Conservation (phyloP, 2,888 invertebrate species). For the Diadegma fenestrale region DNA sequence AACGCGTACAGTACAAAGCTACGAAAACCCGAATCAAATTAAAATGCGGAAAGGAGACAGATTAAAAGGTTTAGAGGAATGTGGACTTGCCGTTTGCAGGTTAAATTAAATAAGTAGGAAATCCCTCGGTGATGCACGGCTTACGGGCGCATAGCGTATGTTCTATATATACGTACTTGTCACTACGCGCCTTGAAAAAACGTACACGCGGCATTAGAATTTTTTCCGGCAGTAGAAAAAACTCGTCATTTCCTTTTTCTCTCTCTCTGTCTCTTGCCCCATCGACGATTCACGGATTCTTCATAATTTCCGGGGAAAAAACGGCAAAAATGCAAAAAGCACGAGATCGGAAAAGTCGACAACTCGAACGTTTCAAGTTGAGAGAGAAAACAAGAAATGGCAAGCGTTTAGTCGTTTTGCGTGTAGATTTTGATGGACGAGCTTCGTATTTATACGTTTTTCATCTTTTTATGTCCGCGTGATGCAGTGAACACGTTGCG, state of each 20-base stretch:
- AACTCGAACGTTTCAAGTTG: background rate
- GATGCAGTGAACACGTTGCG: slow-evolving; percentile 44
- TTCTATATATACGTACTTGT: slow-evolving; percentile 42
- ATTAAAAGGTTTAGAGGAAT: slow-evolving; percentile 66
- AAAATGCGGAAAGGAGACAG: slow-evolving; percentile 53
- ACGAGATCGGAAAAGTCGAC: background rate
- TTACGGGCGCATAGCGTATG: slow-evolving; percentile 13
- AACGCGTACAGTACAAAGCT: slow-evolving; percentile 54
- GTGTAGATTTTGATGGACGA: slow-evolving; percentile 51
- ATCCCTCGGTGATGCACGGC: slow-evolving; percentile 51
- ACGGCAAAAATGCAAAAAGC: background rate
- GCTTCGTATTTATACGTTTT: slow-evolving; percentile 57
- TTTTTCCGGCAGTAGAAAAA: background rate
- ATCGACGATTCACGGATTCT: slow-evolving; percentile 34
- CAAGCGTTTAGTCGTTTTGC: slow-evolving; percentile 28
- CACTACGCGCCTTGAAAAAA: slow-evolving; percentile 11
- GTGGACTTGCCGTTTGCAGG: slow-evolving; percentile 65
- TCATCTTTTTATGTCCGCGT: background rate
- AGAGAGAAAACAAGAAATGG: background rate
- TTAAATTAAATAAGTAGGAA: slow-evolving; percentile 69
- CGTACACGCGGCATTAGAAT: background rate
- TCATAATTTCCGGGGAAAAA: background rate
- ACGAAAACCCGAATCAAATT: slow-evolving; percentile 67
- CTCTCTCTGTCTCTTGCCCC: slow-evolving; percentile 11
- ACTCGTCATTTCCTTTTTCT: background rate